phyloP scores from a whole-genome alignment of 2,888 invertebrate species.

The Phalera bucephala region DNA sequence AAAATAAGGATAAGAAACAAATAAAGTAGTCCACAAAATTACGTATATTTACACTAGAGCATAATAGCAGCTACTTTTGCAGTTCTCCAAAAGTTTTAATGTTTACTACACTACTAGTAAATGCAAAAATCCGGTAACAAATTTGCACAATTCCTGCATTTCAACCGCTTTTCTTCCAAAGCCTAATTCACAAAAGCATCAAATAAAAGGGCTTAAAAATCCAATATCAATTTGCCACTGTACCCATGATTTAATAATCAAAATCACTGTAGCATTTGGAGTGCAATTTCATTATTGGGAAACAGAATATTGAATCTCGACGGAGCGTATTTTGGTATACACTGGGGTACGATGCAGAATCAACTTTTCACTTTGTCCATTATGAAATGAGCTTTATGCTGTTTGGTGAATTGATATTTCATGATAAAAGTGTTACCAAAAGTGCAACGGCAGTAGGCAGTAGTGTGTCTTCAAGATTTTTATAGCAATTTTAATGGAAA shows the following conservation, averaged over 20 bases:
- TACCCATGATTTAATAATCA: constrained; percentile 69
- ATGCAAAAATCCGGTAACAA: no score
- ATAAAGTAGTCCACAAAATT: no score
- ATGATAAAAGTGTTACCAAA: neutral
- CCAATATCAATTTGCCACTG: constrained; percentile 45
- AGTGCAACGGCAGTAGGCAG: no score
- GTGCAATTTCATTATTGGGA: constrained; percentile 73
- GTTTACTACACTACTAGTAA: no score
- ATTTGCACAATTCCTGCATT: no score
- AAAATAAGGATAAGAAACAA: no score
- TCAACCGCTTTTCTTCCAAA: no score
- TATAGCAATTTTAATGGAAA: no score
- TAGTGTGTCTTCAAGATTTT: no score
- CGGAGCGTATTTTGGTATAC: constrained; percentile 57
- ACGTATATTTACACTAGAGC: no score
- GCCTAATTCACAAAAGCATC: constrained; percentile 4
- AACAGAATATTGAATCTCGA: constrained; percentile 67
- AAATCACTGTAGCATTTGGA: constrained; percentile 71
- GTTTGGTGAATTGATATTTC: constrained; percentile 15
- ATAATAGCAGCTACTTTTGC: no score
- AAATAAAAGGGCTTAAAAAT: constrained; percentile 31
- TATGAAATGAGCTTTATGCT: constrained; percentile 9
- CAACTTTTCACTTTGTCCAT: constrained; percentile 51
- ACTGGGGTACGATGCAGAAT: constrained; percentile 59
- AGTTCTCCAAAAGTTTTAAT: no score